These are phyloP conservation scores for Campaea margaritaria DNA, from an alignment of 2,888 invertebrate genomes.

Conservation along the genomic window DNA sequence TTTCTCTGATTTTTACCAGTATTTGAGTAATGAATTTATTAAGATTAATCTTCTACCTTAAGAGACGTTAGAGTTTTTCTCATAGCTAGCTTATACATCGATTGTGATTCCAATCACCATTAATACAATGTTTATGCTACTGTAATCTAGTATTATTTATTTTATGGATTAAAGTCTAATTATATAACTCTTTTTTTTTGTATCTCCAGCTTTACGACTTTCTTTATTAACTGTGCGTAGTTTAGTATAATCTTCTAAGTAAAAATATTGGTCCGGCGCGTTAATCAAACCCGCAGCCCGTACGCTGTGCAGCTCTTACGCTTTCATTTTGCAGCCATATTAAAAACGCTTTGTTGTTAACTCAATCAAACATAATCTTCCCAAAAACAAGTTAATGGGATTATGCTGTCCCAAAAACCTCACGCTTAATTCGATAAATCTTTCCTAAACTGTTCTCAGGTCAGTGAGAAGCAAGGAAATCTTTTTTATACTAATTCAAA, in stretches of 20 bases:
- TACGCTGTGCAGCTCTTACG: no score
- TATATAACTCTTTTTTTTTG: no score
- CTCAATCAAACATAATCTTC: constrained; percentile 55
- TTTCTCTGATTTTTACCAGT: constrained; percentile 56
- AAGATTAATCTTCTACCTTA: constrained; percentile 50
- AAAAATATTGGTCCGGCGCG: no score
- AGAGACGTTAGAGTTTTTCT: constrained; percentile 36
- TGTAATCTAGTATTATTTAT: neutral
- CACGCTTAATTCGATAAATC: constrained; percentile 48
- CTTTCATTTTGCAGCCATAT: constrained; percentile 16
- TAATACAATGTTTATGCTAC: constrained; percentile 4
- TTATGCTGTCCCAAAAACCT: constrained; percentile 43
- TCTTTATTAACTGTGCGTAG: neutral
- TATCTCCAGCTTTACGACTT: no score
- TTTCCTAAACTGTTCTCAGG: constrained; percentile 58
- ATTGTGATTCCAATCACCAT: constrained; percentile 27
- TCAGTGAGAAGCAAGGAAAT: constrained; percentile 59
- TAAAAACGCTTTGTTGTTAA: constrained; percentile 42
- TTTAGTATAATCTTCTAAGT: no score
- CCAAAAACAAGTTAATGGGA: constrained; percentile 51
- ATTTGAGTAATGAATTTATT: constrained; percentile 68
- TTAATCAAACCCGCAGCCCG: no score
- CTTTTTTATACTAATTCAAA: constrained; percentile 66
- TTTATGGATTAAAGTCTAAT: neutral
- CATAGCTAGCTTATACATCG: constrained; percentile 28